Conservation (phyloP, 2,888 invertebrate species). For the Epistrophella euchroma region DNA sequence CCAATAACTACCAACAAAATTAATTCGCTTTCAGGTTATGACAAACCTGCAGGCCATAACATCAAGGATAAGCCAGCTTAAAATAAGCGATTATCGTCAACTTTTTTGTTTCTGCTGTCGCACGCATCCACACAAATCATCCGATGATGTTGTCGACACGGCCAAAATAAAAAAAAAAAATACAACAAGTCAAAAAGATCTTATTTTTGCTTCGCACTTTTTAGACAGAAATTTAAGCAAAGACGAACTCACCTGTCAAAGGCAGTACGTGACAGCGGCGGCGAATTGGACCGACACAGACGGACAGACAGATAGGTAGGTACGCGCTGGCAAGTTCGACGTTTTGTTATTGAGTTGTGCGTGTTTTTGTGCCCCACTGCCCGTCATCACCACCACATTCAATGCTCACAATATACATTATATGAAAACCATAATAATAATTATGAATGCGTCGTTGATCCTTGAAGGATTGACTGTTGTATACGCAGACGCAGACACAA, state of each 20-base stretch:
- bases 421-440: constrained; percentile 43
- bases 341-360: constrained; percentile 63
- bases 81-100: constrained; percentile 58
- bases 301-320: not conserved
- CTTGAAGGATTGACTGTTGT: constrained; percentile 59
- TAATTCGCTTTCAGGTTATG: constrained; percentile 35
- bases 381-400: not conserved
- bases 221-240: constrained; percentile 19
- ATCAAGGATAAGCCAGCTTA: constrained; percentile 46
- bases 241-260: constrained; percentile 61
- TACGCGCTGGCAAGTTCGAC: constrained; percentile 41
- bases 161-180: constrained; percentile 19
- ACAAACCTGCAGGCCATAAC: constrained; percentile 51
- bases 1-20: not conserved
- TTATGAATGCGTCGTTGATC: constrained; percentile 47
- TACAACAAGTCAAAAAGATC: constrained; percentile 23
- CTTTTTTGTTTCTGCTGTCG: constrained; percentile 47
- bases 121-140: constrained; percentile 68
- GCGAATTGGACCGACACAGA: constrained; percentile 42
- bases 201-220: constrained; percentile 19
- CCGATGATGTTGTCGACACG: constrained; percentile 14
- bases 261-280: constrained; percentile 51
- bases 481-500: not conserved
- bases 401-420: constrained; percentile 9
- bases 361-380: constrained; percentile 7